Percentiles rank a stretch among this genome's conserved stretches.
These are phyloP conservation scores for Silurus glanis DNA, from an alignment of 2,113 vertebrate species.

Conservation along the genomic window DNA sequence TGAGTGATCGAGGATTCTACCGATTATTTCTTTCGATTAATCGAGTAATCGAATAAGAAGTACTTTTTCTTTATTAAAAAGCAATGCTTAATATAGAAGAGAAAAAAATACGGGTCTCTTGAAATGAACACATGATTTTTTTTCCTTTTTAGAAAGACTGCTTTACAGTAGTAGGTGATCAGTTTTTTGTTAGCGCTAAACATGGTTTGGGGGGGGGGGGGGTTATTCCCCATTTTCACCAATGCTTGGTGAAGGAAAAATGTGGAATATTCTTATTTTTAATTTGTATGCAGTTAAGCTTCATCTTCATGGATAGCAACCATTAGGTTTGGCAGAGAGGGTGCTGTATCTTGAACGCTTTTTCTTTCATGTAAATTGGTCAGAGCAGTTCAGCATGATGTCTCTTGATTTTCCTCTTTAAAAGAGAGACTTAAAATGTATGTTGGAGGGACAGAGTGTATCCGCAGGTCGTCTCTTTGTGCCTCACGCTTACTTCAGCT, in stretches of 20 bases:
- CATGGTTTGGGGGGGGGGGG: too few relatives aligned
- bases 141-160: too few relatives aligned
- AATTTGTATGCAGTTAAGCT: neutral
- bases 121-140: too few relatives aligned
- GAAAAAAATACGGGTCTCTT: too few relatives aligned
- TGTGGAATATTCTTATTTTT: neutral
- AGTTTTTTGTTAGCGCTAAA: neutral
- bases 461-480: neutral
- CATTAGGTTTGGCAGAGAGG: neutral
- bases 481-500: neutral
- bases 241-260: too few relatives aligned
- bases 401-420: neutral
- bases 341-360: neutral
- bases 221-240: too few relatives aligned
- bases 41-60: too few relatives aligned
- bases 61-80: too few relatives aligned
- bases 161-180: neutral
- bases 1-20: too few relatives aligned
- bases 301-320: neutral
- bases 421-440: neutral
- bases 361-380: neutral
- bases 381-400: neutral
- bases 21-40: too few relatives aligned
- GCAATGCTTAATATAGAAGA: too few relatives aligned
- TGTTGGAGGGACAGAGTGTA: neutral